phyloP scores from a whole-genome alignment of 2,888 invertebrate species.

The Hirudinaria manillensis region DNA sequence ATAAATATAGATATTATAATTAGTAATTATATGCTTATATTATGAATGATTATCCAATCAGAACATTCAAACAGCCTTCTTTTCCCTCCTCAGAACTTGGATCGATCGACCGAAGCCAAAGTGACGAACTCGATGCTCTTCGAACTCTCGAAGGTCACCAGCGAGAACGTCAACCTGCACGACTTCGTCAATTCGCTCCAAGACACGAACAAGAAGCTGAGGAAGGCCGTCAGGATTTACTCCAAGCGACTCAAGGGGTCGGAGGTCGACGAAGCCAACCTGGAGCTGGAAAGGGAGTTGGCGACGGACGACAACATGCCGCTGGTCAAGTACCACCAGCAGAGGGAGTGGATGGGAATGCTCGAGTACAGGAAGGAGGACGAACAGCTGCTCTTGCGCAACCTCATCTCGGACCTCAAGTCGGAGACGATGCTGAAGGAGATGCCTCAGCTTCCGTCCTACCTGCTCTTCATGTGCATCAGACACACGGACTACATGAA shows the following conservation, averaged over 20 bases:
- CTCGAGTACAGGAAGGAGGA: conserved; percentile 81
- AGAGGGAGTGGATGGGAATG: conserved; percentile 64
- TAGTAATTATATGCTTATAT: too few relatives aligned
- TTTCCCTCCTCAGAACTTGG: conserved; percentile 48
- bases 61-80: too few relatives aligned
- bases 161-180: conserved; percentile 72
- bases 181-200: conserved; percentile 69
- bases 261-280: conserved; percentile 57
- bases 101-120: conserved; percentile 58
- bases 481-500: conserved; percentile 91
- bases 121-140: conserved; percentile 78
- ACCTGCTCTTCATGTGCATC: conserved; percentile 92
- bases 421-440: conserved; percentile 53
- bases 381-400: conserved; percentile 70
- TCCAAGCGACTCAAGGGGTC: conserved; percentile 69
- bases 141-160: conserved; percentile 74
- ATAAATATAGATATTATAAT: too few relatives aligned
- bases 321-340: conserved; percentile 42
- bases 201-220: conserved; percentile 68
- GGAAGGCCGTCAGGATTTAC: conserved; percentile 68
- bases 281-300: conserved; percentile 48
- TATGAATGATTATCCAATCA: too few relatives aligned
- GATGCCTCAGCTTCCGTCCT: conserved; percentile 82
- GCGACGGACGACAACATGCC: conserved; percentile 37
- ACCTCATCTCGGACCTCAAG: conserved; percentile 65